Evolutionary conservation across 2,797 vertebrate genomes (phyloP).

Genomic region (Pangasius krempfi): DNA sequence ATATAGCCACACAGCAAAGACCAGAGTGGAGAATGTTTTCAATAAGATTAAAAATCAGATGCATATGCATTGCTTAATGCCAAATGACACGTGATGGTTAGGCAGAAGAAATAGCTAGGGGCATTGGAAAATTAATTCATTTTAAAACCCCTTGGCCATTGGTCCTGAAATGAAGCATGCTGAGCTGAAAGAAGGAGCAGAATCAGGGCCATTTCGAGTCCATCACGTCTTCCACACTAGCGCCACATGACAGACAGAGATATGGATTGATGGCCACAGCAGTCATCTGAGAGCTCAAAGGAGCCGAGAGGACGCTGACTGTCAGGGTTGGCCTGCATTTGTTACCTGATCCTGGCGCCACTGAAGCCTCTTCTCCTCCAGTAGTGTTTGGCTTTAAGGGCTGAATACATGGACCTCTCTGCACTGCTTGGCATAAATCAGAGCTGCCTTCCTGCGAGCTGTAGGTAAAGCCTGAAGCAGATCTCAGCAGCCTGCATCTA

Average conservation of each 20-base stretch:
- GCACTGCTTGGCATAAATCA: constrained; percentile 37
- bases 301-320: constrained; percentile 62
- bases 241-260: constrained; percentile 61
- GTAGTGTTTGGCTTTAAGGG: constrained; percentile 17
- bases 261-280: constrained; percentile 62
- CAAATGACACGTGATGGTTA: constrained; percentile 36
- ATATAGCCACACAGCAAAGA: constrained; percentile 37
- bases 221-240: constrained; percentile 29
- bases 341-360: constrained; percentile 69
- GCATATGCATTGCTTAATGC: constrained; percentile 6
- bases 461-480: constrained; percentile 32
- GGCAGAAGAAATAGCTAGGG: constrained; percentile 13
- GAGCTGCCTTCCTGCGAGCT: constrained; percentile 1
- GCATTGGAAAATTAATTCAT: constrained; percentile 34
- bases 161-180: constrained; percentile 29
- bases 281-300: constrained; percentile 65
- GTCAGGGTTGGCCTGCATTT: constrained; percentile 64
- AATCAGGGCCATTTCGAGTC: constrained; percentile 31
- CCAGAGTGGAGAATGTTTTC: constrained; percentile 53
- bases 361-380: constrained; percentile 54
- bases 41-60: constrained; percentile 40
- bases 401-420: constrained; percentile 25
- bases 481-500: constrained; percentile 42
- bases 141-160: constrained; percentile 9
- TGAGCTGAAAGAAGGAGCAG: background rate